Evolutionary conservation across 2,113 vertebrate species (phyloP), one percentile per base, ranked within the genome.

Genomic region (Mirounga angustirostris): DNA sequence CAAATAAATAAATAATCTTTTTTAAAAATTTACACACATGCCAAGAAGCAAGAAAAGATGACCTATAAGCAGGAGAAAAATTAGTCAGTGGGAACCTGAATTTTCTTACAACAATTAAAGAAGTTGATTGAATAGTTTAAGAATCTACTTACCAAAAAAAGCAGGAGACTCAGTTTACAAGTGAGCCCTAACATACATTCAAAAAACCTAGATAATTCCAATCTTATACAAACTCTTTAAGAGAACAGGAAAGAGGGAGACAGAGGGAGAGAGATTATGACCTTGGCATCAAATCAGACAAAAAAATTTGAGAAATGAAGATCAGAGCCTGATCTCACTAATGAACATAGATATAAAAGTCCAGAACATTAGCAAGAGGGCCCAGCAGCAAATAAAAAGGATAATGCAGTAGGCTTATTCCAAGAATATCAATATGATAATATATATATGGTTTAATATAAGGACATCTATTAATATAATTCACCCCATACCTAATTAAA

Each of bases 371-470:
- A 61, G 19, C 59, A 50, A 63, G n/a, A 58, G 15, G 43, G 24
- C 30, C 43, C 10, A 54, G 15, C 4, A 33, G 58, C 11, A 54
- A 63, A 78, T 61, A 28, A 40, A 84, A 81, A 46, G 11, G 59
- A 43, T 5, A 28, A 50, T 7, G 7, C 12, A 56, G 59, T 3
- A 43, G 14, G 19, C 52, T 43, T 15, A 46, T 43, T 33, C 40
- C 79, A 61, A 36, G 65, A 67, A 74, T 5, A 12, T 4, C 24
- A 4, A 13, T 4, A 2, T 28, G 40, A 61, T 46, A 10, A 36
- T 10, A 21, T 22, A 36, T 0, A 1, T 22, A 22, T 4, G 22
- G 50, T 33, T 43, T 15, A 30, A 46, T 5, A 0, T 40, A 2
- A 58, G 46, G 14, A 0, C 4, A 15, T 7, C 54, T 69, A 9